Evolutionary conservation across 1,140 invertebrate genomes (phyloP).

Genomic region (Bombus balteatus): DNA sequence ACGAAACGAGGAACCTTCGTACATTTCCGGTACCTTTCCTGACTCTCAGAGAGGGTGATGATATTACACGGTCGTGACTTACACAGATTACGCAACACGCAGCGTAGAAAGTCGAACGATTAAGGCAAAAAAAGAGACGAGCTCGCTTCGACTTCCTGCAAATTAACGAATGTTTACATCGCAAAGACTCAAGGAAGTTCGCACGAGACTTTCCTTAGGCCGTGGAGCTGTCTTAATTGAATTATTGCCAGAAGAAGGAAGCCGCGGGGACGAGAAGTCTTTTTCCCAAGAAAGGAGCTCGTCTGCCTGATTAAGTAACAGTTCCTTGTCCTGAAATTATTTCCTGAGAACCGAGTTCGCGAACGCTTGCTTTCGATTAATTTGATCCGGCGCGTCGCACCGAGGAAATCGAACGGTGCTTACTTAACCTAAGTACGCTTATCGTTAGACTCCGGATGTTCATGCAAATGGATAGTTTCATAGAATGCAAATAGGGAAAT

Average conservation of each 20-base stretch:
- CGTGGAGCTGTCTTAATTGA: conserved; percentile 36
- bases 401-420: background rate
- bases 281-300: conserved; percentile 42
- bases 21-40: conserved; percentile 45
- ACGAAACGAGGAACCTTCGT: conserved; percentile 1
- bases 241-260: conserved; percentile 52
- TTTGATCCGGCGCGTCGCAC: background rate
- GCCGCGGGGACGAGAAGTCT: background rate
- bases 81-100: conserved; percentile 52
- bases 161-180: conserved; percentile 41
- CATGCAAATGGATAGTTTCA: background rate
- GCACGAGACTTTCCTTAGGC: conserved; percentile 46
- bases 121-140: conserved; percentile 42
- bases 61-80: conserved; percentile 51
- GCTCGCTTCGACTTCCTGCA: conserved; percentile 35
- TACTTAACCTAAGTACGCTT: too few species aligned
- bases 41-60: conserved; percentile 6
- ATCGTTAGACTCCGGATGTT: background rate
- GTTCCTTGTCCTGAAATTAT: conserved; percentile 18
- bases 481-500: background rate
- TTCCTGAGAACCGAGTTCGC: conserved; percentile 32
- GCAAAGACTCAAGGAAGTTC: conserved; percentile 42
- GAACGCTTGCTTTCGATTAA: background rate
- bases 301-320: conserved; percentile 50
- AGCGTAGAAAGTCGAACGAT: conserved; percentile 64